Percentiles rank a stretch among this genome's conserved stretches.
These are phyloP conservation scores for Aleiodes leptofemur DNA, from an alignment of 2,888 invertebrate species.

Conservation along the genomic window DNA sequence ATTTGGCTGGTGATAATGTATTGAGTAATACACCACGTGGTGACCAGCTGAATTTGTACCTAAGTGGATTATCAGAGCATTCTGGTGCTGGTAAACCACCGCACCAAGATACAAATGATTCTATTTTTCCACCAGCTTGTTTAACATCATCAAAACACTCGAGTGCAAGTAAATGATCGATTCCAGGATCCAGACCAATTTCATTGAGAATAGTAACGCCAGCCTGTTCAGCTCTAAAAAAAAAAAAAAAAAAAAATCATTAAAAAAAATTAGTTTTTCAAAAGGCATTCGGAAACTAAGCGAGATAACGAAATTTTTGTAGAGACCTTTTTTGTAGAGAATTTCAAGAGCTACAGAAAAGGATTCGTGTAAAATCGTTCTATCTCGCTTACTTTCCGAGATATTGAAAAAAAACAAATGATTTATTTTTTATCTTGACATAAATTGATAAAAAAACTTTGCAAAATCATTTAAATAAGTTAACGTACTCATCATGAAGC, in stretches of 20 bases:
- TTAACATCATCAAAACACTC: slow-evolving; percentile 97
- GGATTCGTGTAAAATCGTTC: no score
- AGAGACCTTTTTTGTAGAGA: no score
- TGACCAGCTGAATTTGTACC: slow-evolving; percentile 98
- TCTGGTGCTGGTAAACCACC: slow-evolving; percentile 99
- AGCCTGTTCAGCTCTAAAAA: slow-evolving; percentile 86
- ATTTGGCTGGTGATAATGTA: slow-evolving; percentile 92
- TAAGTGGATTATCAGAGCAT: slow-evolving; percentile 91
- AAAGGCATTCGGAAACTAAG: no score
- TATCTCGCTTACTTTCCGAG: no score
- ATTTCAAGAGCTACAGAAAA: no score
- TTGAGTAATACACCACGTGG: slow-evolving; percentile 95
- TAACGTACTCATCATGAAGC: slow-evolving; percentile 83
- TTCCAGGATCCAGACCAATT: slow-evolving; percentile 98
- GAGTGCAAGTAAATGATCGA: slow-evolving; percentile 96
- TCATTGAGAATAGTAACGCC: slow-evolving; percentile 97
- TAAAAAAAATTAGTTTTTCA: no score
- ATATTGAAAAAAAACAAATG: no score
- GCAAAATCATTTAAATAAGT: not conserved
- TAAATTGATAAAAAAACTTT: slow-evolving; percentile 1
- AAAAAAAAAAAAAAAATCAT: slow-evolving; percentile 3
- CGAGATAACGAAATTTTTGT: no score
- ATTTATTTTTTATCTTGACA: no score
- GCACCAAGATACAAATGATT: slow-evolving; percentile 97
- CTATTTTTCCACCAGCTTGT: slow-evolving; percentile 91